These are phyloP conservation scores for Fringilla coelebs DNA, from an alignment of 2,797 vertebrate genomes.

Conservation along the genomic window DNA sequence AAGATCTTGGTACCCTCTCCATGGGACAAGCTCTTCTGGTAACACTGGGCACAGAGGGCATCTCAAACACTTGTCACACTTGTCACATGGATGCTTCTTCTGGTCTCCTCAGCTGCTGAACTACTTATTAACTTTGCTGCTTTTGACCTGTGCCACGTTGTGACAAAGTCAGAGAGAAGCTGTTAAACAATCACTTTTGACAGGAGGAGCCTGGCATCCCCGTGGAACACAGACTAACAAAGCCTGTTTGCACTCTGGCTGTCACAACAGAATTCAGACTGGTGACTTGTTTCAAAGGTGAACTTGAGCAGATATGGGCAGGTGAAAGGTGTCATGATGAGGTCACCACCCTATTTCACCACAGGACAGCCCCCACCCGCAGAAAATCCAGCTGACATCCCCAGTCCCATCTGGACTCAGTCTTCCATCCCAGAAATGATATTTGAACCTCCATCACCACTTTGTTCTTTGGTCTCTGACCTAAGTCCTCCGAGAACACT, in stretches of 20 bases:
- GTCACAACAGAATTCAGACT: constrained; percentile 17
- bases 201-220: background rate
- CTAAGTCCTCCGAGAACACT: background rate
- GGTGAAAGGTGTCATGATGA: background rate
- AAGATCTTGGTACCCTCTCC: background rate
- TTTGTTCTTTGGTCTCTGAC: constrained; percentile 9
- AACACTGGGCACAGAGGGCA: background rate
- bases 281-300: constrained; percentile 28
- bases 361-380: background rate
- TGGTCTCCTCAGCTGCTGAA: background rate
- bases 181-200: background rate
- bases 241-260: background rate
- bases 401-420: background rate
- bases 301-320: background rate
- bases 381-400: background rate
- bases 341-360: background rate
- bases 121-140: background rate
- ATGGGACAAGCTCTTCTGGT: background rate
- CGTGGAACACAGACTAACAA: background rate
- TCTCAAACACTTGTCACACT: background rate
- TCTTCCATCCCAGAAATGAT: background rate
- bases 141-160: background rate
- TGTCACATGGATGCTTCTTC: background rate
- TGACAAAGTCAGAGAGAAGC: background rate
- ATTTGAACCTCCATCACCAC: background rate